Evolutionary conservation across 2,797 vertebrate species (phyloP).

Genomic region (Crax fasciolata): DNA sequence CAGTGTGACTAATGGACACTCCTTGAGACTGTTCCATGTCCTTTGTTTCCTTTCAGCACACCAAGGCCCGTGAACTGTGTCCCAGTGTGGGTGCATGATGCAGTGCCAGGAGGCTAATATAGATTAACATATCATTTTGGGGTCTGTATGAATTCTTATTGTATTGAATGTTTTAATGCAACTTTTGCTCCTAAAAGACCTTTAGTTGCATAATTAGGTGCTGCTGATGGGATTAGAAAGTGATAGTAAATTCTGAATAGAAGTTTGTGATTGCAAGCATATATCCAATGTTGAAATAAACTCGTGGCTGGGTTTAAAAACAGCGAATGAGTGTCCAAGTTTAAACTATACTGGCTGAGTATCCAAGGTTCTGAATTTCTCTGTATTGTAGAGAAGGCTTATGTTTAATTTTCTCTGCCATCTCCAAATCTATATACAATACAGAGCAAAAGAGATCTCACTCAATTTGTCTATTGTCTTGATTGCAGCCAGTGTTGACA

Average conservation of each 20-base stretch:
- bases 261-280: background rate
- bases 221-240: background rate
- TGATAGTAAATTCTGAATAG: background rate
- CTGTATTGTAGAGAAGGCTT: no score
- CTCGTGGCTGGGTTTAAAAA: background rate
- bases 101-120: background rate
- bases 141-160: background rate
- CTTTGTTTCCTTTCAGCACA: background rate
- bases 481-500: background rate
- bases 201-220: background rate
- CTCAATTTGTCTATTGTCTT: background rate
- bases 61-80: no score
- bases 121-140: background rate
- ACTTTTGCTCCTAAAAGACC: background rate
- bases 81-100: background rate
- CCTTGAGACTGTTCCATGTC: background rate
- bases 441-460: background rate
- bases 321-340: no score
- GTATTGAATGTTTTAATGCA: background rate
- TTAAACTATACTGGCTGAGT: background rate
- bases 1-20: background rate
- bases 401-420: background rate
- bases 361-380: background rate
- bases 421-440: background rate
- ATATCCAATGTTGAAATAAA: background rate